Evolutionary conservation across 2,113 vertebrate species (phyloP).

Genomic region (Amphiprion ocellaris): DNA sequence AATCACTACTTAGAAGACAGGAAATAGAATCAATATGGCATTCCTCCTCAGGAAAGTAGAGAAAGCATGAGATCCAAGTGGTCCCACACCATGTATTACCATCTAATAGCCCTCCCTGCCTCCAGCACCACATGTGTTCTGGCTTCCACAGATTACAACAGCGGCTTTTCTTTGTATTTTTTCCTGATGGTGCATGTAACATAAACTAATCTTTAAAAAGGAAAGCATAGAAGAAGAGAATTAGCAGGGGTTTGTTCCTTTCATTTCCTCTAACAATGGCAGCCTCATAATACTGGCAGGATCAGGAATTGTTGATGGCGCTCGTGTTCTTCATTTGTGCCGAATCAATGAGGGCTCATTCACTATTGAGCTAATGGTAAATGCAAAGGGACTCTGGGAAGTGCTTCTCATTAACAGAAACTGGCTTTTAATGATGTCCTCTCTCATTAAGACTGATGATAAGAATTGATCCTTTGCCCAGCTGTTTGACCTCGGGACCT

Average conservation of each 20-base stretch:
- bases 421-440: conserved; percentile 78
- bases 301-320: conserved; percentile 37
- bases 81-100: conserved; percentile 20
- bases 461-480: conserved; percentile 75
- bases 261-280: not conserved
- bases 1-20: conserved; percentile 38
- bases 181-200: not conserved
- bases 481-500: conserved; percentile 69
- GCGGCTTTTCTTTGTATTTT: not conserved
- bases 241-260: not conserved
- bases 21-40: conserved; percentile 46
- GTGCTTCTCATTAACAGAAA: conserved; percentile 74
- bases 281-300: conserved; percentile 43
- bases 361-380: conserved; percentile 63
- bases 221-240: not conserved
- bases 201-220: not conserved
- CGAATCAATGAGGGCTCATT: conserved; percentile 70
- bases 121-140: conserved; percentile 30
- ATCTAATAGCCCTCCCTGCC: conserved; percentile 16
- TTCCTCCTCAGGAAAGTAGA: conserved; percentile 31
- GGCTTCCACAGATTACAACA: conserved; percentile 3
- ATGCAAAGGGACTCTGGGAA: conserved; percentile 49
- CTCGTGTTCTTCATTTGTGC: conserved; percentile 27
- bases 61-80: conserved; percentile 30
- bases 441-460: conserved; percentile 73